Evolutionary conservation across 2,888 invertebrate genomes (phyloP).

Genomic region (Magallana nippona): DNA sequence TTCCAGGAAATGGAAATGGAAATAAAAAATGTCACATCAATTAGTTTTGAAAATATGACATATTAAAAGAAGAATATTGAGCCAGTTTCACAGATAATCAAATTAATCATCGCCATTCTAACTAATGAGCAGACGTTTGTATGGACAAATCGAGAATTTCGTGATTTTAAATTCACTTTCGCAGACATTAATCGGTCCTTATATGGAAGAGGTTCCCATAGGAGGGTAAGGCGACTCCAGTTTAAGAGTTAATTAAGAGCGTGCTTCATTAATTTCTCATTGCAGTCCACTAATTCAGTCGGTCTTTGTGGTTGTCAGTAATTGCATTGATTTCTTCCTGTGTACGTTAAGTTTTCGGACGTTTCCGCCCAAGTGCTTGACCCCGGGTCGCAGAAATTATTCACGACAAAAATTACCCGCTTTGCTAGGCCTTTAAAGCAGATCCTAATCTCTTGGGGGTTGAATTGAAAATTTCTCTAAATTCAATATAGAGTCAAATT

Average conservation of each 20-base stretch:
- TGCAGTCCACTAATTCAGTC: neutral
- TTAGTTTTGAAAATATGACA: no score
- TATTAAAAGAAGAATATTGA: no score
- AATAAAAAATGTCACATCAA: no score
- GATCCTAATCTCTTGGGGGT: neutral
- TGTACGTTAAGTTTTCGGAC: neutral
- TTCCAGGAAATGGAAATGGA: no score
- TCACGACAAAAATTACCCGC: constrained; percentile 27
- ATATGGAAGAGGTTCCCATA: constrained; percentile 6
- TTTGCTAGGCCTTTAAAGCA: constrained; percentile 11
- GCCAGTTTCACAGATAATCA: neutral
- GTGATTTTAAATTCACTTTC: neutral
- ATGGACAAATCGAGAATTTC: constrained; percentile 1
- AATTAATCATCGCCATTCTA: neutral
- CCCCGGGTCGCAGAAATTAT: constrained; percentile 24
- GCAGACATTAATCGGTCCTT: neutral
- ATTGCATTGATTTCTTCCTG: constrained; percentile 29
- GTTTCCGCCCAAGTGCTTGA: constrained; percentile 24
- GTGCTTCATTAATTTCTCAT: constrained; percentile 33
- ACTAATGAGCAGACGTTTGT: neutral
- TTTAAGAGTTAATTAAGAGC: constrained; percentile 17
- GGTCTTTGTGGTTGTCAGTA: constrained; percentile 8
- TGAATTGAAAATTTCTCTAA: constrained; percentile 7
- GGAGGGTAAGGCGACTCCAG: constrained; percentile 10
- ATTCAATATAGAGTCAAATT: constrained; percentile 27